Evolutionary conservation across 2,797 vertebrate genomes (phyloP).

Genomic region (Macrochelys suwanniensis): DNA sequence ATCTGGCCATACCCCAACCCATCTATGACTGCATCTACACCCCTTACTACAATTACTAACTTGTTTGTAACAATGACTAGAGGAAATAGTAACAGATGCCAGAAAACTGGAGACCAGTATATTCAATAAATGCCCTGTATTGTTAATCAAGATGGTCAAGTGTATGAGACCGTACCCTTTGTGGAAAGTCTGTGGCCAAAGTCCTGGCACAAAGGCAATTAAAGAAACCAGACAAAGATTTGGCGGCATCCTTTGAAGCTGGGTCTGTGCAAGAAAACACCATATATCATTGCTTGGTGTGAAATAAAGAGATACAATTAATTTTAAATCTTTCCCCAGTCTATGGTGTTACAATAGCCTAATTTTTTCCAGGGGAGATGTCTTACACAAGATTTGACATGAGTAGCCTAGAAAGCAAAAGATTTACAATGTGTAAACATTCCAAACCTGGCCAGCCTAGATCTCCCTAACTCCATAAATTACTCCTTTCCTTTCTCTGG

Average conservation of each 20-base stretch:
- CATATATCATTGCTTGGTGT: background rate
- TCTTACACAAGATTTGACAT: background rate
- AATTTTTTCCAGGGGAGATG: background rate
- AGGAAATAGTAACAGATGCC: background rate
- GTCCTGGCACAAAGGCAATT: background rate
- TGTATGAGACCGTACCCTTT: background rate
- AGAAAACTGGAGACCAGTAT: background rate
- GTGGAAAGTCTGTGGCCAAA: background rate
- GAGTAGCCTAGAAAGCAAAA: background rate
- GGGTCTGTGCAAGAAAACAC: background rate
- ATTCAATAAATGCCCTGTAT: background rate
- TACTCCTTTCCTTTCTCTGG: background rate
- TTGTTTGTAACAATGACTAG: background rate
- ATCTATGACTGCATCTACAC: background rate
- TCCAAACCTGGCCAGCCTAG: background rate
- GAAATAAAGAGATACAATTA: background rate
- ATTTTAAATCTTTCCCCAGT: background rate
- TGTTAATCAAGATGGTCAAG: background rate
- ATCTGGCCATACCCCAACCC: background rate
- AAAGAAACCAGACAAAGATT: background rate
- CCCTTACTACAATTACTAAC: background rate
- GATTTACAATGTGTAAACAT: background rate
- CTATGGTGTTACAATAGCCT: background rate
- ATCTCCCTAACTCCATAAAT: background rate
- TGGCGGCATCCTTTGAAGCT: background rate